Evolutionary conservation across 2,888 invertebrate genomes (phyloP), one percentile per base, ranked within the genome.

Genomic region (Drosophila yooni): DNA sequence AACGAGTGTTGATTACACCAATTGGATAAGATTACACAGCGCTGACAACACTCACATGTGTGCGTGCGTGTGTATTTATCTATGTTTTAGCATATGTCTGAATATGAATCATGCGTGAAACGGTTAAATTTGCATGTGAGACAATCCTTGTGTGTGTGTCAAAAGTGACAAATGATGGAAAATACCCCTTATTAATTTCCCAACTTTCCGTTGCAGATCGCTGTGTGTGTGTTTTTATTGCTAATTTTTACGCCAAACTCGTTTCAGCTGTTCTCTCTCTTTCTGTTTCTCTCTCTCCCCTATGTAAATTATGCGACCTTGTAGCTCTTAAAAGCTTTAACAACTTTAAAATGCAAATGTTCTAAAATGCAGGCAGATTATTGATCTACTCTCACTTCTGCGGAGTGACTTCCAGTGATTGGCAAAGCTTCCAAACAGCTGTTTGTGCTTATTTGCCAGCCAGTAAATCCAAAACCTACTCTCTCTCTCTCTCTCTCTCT

Each of bases 1-100:
- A 74, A 72, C 73, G 66, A 70, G 33, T 53, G 70, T 29, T 76
- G 83, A 88, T 88, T 82, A 66, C 68, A 59, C 52, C 66, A 61
- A 79, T 72, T 69, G 46, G 67, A 58, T 58, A 27, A 70, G 74
- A 79, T 74, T 34, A 50, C 46, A 48, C 61, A 51, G 5, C 21
- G 31, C 29, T 29, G 11, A 56, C 56, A 38, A 10, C 31, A 27
- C n/a, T n/a, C 3, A 54, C 33, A 31, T 5, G 18, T 31, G 7
- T 4, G 15, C 6, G 11, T n/a, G 4, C 34, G 43, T 21, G 46
- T 46, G 46, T 46, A 0, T 25, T 7, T 25, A 25, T 15, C 25
- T 25, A 25, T 25, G 43, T 0, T 43, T 21, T 43, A 2, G 21
- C 11, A 43, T 10, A 48, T 38, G 48, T 64, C 36, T n/a, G 29